phyloP scores from a whole-genome alignment of 2,113 vertebrate species.

The Sterrhoptilus dennistouni region DNA sequence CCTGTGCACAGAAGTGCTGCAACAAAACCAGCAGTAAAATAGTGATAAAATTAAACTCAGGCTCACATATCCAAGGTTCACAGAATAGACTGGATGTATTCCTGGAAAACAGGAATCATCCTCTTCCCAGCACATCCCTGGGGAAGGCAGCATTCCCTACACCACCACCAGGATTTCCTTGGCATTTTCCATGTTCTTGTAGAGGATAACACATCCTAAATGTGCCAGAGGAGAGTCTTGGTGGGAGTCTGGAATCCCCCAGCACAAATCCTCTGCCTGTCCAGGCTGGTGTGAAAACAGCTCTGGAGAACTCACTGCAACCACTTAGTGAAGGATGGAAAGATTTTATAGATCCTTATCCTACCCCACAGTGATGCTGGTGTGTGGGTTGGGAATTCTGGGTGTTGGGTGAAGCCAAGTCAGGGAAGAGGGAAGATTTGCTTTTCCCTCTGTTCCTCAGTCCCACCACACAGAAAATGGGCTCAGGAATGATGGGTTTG shows the following conservation, averaged over 20 bases:
- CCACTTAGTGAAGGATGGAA: not conserved
- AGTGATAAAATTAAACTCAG: not conserved
- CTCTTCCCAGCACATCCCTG: rapidly evolving
- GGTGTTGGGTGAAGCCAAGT: rapidly evolving
- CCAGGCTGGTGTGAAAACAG: not conserved
- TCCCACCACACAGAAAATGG: no score
- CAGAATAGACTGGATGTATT: not conserved
- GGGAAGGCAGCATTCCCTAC: not conserved
- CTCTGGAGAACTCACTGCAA: not conserved
- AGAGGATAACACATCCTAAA: rapidly evolving
- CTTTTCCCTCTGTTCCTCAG: not conserved
- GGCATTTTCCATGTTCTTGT: not conserved
- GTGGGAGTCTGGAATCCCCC: not conserved
- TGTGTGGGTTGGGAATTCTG: rapidly evolving
- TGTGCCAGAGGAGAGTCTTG: rapidly evolving
- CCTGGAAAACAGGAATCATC: not conserved
- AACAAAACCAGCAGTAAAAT: not conserved
- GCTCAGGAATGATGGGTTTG: not conserved
- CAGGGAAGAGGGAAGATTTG: not conserved
- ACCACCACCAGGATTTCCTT: no score
- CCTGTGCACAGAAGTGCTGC: not conserved
- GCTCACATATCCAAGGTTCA: not conserved
- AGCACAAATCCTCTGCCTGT: not conserved
- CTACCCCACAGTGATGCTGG: rapidly evolving
- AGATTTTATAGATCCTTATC: not conserved